Evolutionary conservation across 1,140 invertebrate genomes (phyloP).

Genomic region (Lordiphosa collinella): DNA sequence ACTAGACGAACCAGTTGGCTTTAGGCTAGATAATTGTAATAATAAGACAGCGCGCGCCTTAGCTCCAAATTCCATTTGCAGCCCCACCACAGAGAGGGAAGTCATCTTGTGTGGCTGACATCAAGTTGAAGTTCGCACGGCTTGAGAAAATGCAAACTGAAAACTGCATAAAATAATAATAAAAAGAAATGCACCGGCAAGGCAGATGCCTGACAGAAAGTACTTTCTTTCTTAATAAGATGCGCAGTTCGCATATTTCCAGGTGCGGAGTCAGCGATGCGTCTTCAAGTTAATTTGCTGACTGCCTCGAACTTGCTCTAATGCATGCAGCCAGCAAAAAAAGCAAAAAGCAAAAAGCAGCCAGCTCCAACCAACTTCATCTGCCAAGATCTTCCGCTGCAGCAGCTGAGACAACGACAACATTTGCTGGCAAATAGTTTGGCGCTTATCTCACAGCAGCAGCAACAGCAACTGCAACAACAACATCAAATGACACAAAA

Average conservation of each 20-base stretch:
- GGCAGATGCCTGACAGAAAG: constrained; percentile 64
- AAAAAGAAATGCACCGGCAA: constrained; percentile 31
- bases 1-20: constrained; percentile 64
- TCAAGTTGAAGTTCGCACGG: constrained; percentile 74
- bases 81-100: constrained; percentile 9
- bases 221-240: constrained; percentile 78
- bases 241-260: constrained; percentile 62
- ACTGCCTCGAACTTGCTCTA: constrained; percentile 71
- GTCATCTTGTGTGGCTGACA: constrained; percentile 63
- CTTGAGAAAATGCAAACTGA: constrained; percentile 59
- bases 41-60: constrained; percentile 28
- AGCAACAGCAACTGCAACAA: constrained; percentile 11
- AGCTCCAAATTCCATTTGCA: constrained; percentile 6
- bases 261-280: constrained; percentile 1
- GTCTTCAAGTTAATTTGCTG: constrained; percentile 68
- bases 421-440: constrained; percentile 63
- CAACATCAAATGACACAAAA: constrained; percentile 65
- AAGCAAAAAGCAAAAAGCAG: not conserved
- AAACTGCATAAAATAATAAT: constrained; percentile 17
- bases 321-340: constrained; percentile 60
- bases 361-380: constrained; percentile 25
- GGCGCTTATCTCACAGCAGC: constrained; percentile 42
- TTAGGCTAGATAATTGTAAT: constrained; percentile 40
- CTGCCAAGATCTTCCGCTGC: constrained; percentile 17
- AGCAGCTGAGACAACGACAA: constrained; percentile 52